These are phyloP conservation scores for Myotis yumanensis DNA, from an alignment of 2,113 vertebrate species.

Conservation along the genomic window DNA sequence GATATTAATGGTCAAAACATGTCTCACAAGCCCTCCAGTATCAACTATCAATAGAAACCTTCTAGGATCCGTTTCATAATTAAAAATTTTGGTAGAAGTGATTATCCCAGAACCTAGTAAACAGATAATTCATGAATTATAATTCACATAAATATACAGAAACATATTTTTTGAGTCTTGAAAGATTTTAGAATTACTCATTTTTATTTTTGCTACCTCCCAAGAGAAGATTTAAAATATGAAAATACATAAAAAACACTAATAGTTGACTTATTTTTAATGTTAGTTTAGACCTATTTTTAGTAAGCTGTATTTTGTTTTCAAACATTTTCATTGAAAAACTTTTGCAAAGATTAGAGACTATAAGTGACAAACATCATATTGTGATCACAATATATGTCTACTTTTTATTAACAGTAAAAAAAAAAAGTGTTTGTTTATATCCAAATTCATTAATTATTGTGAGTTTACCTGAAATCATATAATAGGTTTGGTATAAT, in stretches of 20 bases:
- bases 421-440: not conserved
- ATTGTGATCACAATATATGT: not conserved
- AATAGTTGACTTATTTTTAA: not conserved
- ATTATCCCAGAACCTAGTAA: constrained; percentile 55
- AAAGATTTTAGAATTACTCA: not conserved
- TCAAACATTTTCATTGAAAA: not conserved
- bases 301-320: not conserved
- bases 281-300: not conserved
- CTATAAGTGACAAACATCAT: not conserved
- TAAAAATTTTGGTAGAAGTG: constrained; percentile 58
- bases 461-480: not conserved
- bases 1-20: constrained; percentile 66
- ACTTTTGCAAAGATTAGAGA: not conserved
- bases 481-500: not conserved
- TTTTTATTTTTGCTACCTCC: not conserved
- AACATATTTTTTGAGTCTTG: not conserved
- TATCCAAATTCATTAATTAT: not conserved
- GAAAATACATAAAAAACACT: not conserved
- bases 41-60: constrained; percentile 30
- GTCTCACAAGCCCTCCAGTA: not conserved
- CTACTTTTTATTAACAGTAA: not conserved
- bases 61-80: constrained; percentile 68
- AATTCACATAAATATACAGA: not conserved
- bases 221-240: not conserved
- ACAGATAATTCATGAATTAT: not conserved